phyloP scores from a whole-genome alignment of 1,140 invertebrate genomes.

The Chlorops oryzae region DNA sequence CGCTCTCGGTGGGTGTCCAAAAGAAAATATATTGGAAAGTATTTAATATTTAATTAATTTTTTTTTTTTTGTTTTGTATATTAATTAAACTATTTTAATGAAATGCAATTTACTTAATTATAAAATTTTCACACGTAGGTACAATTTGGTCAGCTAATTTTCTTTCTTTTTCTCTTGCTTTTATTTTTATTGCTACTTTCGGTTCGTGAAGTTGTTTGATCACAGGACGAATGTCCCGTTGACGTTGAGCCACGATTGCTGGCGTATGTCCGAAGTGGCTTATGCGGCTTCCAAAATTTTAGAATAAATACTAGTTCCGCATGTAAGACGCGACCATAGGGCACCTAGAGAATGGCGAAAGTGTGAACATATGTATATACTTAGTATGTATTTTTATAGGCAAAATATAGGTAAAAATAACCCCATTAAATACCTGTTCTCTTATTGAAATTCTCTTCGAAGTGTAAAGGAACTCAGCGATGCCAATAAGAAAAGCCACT shows the following conservation, averaged over 20 bases:
- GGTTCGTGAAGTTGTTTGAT: constrained; percentile 19
- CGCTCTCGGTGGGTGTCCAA: too few species aligned
- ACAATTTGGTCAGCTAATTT: too few species aligned
- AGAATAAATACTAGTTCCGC: constrained; percentile 59
- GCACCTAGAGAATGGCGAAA: constrained; percentile 50
- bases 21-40: too few species aligned
- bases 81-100: too few species aligned
- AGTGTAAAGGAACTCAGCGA: constrained; percentile 80
- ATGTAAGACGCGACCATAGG: constrained; percentile 55
- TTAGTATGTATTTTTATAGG: constrained; percentile 1
- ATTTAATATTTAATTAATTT: too few species aligned
- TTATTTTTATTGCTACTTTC: constrained; percentile 28
- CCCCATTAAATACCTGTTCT: too few species aligned
- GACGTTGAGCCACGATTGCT: constrained; percentile 35
- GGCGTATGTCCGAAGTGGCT: constrained; percentile 52
- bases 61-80: too few species aligned
- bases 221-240: constrained; percentile 33
- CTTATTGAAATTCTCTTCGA: constrained; percentile 68
- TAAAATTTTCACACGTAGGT: too few species aligned
- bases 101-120: too few species aligned
- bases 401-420: too few species aligned
- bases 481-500: constrained; percentile 59
- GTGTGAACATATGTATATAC: background rate
- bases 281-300: constrained; percentile 58
- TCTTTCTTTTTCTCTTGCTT: constrained; percentile 18